Conservation (phyloP, 2,888 invertebrate genomes). For the Drosophila lacicola region DNA sequence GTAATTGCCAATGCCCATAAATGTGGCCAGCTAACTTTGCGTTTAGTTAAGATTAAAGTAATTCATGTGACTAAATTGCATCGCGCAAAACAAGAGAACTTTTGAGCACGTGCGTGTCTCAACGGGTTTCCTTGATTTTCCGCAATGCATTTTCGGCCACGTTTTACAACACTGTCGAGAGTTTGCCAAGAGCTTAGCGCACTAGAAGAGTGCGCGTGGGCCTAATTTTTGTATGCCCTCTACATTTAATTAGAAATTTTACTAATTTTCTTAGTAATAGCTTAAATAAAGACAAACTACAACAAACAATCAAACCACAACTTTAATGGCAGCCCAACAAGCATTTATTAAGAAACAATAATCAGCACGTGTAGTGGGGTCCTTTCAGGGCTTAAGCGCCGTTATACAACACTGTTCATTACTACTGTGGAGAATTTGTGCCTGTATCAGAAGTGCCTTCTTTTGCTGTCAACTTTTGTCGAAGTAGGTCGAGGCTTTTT, state of each 20-base stretch:
- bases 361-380: not conserved
- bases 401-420: slow-evolving; percentile 34
- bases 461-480: slow-evolving; percentile 44
- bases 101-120: not conserved
- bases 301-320: slow-evolving; percentile 15
- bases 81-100: slow-evolving; percentile 25
- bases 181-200: slow-evolving; percentile 68
- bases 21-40: slow-evolving; percentile 49
- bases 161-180: slow-evolving; percentile 45
- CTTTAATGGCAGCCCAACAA: not conserved
- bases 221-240: slow-evolving; percentile 57
- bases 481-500: slow-evolving; percentile 15
- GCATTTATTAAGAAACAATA: no score
- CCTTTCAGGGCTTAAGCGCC: not conserved
- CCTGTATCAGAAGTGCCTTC: slow-evolving; percentile 6
- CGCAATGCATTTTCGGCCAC: slow-evolving; percentile 41
- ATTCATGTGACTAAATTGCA: slow-evolving; percentile 48
- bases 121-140: slow-evolving; percentile 26
- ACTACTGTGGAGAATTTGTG: slow-evolving; percentile 20
- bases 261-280: slow-evolving; percentile 76
- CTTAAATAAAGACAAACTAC: slow-evolving; percentile 60
- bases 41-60: slow-evolving; percentile 46
- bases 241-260: slow-evolving; percentile 70
- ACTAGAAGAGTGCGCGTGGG: slow-evolving; percentile 44
- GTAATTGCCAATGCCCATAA: slow-evolving; percentile 22